Evolutionary conservation across 1,140 invertebrate genomes (phyloP).

Genomic region (Homarus americanus): DNA sequence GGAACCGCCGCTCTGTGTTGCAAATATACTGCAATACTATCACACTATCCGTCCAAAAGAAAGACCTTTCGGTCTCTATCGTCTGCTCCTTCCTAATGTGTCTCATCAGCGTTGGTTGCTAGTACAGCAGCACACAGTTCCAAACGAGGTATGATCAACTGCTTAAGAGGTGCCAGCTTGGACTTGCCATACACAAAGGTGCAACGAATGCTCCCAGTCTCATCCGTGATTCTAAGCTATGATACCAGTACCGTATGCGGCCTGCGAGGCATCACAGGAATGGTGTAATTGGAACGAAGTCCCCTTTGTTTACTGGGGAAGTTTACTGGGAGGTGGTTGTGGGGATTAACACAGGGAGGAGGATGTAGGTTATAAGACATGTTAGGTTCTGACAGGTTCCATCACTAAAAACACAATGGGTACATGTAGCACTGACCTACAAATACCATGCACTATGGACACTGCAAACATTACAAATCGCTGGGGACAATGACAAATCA

Average conservation of each 20-base stretch:
- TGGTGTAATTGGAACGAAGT: not conserved
- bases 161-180: not conserved
- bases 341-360: no score
- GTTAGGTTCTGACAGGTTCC: no score
- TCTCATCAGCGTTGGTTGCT: not conserved
- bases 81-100: not conserved
- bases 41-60: constrained; percentile 14
- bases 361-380: no score
- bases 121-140: not conserved
- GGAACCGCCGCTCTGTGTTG: no score
- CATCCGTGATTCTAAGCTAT: no score
- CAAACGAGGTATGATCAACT: not conserved
- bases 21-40: not conserved
- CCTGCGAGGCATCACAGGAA: not conserved
- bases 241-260: not conserved
- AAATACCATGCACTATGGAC: no score
- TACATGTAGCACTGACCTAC: no score
- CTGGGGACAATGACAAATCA: no score
- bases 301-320: no score
- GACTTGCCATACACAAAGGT: not conserved
- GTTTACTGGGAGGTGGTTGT: no score
- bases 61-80: not conserved
- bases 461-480: no score
- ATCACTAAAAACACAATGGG: no score
- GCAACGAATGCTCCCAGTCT: not conserved